Evolutionary conservation across 1,140 invertebrate species (phyloP), one percentile per base, ranked within the genome.

Genomic region (Eupeodes corollae): DNA sequence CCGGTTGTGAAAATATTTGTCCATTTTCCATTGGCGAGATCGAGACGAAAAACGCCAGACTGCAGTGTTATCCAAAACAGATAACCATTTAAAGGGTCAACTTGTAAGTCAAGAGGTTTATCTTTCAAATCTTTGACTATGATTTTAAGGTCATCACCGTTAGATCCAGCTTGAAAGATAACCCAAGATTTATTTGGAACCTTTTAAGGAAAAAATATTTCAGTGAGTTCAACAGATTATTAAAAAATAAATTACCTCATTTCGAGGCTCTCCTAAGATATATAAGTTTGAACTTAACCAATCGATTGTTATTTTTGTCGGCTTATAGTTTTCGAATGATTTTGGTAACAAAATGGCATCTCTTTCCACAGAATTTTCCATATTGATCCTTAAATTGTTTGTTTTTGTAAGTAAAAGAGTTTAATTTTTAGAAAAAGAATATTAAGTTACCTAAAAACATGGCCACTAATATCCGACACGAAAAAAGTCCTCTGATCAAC

Each of bases 1-100:
- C 58, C 38, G 77, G 73, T 12, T 82, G 58, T 32, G 88, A 79
- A 12, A 79, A 70, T 61, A 5, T 75, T 70, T 61, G 80, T 75
- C 53, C 79, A 76, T 49, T 75, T 77, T 1, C 79, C 72, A 3
- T 77, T 78, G 44, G 77, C 77, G 13, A 93, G 62, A 67, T 93
- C 88, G 9, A 91, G 58, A 11, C 87, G 75, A 61, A 82, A 90
- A 13, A 96, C 77, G 9, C 76, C 79, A 14, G 73, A 69, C 1
- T 52, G 77, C 43, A 74, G 65, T 8, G 76, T 59, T 5, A 79
- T 77, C 83, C 87, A 92, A 67, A 91, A 95, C 3, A 95, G 67
- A 67, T 86, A 89, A 70, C 91, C 91, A 67, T 94, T 95, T 52
- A 88, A 84, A 18, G 92, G 88, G 74, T 96, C 91, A 1, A 93